Conservation (phyloP, 2,113 vertebrate genomes). For the Clarias gariepinus region DNA sequence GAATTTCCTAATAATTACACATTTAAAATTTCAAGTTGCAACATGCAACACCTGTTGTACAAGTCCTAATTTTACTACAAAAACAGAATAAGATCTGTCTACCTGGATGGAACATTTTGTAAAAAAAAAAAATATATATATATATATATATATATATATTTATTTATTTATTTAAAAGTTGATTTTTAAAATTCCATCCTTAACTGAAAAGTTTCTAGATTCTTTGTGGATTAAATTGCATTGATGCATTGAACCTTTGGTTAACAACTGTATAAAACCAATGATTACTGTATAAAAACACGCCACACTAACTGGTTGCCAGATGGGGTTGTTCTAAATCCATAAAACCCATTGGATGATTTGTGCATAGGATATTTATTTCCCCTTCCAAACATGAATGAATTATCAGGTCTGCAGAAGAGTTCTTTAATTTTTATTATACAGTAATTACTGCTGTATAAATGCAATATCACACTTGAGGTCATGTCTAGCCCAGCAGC, state of each 20-base stretch:
- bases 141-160: too few relatives aligned
- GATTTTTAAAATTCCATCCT: background rate
- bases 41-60: background rate
- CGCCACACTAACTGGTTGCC: background rate
- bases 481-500: background rate
- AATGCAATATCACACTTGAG: too few relatives aligned
- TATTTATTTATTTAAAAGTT: background rate
- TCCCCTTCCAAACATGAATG: background rate
- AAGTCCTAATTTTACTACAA: background rate
- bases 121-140: too few relatives aligned
- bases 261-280: background rate
- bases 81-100: background rate
- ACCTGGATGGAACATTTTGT: too few relatives aligned
- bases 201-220: background rate
- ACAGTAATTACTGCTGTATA: too few relatives aligned
- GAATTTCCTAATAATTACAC: too few relatives aligned
- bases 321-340: background rate
- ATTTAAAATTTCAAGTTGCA: too few relatives aligned
- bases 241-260: background rate
- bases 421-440: background rate
- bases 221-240: background rate
- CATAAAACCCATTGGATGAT: background rate
- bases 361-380: background rate
- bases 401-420: background rate
- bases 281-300: background rate